Conservation (phyloP, 2,113 vertebrate species). For the Cebidichthys violaceus region DNA sequence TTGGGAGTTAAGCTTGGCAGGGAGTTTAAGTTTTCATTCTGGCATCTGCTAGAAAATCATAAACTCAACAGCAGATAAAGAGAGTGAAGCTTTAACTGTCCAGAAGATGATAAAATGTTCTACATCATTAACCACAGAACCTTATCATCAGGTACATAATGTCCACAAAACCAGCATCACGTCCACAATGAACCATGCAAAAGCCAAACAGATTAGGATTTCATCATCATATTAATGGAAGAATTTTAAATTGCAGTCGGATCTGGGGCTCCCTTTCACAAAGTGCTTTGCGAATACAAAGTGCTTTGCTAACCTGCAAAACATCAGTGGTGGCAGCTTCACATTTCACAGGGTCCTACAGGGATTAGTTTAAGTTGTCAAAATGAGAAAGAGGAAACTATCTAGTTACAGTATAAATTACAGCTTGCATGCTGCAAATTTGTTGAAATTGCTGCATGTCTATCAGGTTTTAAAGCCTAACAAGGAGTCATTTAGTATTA, state of each 20-base stretch:
- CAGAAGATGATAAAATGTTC: conserved; percentile 13
- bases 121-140: conserved; percentile 38
- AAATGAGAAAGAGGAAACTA: background rate
- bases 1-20: background rate
- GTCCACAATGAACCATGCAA: conserved; percentile 40
- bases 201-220: conserved; percentile 27
- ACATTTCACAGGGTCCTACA: background rate
- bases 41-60: background rate
- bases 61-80: conserved; percentile 1
- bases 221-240: conserved; percentile 27
- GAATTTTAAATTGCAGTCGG: background rate
- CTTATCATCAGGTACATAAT: conserved; percentile 12
- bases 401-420: background rate
- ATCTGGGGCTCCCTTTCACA: background rate
- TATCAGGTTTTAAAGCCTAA: background rate
- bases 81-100: conserved; percentile 9
- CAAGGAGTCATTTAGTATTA: background rate
- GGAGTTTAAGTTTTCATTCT: background rate
- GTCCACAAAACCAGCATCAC: conserved; percentile 22
- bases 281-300: background rate
- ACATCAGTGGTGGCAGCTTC: background rate
- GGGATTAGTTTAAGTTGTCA: background rate
- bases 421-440: background rate
- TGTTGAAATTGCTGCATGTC: no score
- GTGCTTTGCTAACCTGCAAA: background rate